phyloP scores from a whole-genome alignment of 2,888 invertebrate genomes.

The Leptopilina syphax region DNA sequence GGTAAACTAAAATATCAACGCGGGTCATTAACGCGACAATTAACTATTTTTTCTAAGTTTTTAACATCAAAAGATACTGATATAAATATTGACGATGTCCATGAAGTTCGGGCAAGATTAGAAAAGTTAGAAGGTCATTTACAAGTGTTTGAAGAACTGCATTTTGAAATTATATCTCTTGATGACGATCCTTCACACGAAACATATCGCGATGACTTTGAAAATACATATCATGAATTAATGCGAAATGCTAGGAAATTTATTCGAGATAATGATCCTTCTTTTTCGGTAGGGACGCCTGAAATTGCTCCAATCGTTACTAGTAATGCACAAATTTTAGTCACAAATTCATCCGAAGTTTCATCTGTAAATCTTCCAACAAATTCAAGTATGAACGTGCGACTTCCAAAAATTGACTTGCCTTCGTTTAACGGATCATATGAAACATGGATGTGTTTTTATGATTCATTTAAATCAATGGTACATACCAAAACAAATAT shows the following conservation, averaged over 20 bases:
- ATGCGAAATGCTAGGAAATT: neutral
- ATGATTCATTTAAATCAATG: conserved; percentile 14
- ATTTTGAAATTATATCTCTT: neutral
- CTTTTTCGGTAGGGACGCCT: neutral
- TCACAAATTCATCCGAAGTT: neutral
- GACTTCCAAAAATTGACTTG: conserved; percentile 4
- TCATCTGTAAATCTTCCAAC: neutral
- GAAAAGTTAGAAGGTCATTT: neutral
- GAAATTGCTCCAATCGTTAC: neutral
- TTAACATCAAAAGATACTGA: neutral
- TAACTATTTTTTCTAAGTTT: neutral
- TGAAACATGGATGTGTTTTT: conserved; percentile 11
- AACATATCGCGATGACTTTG: neutral
- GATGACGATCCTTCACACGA: neutral
- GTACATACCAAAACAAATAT: neutral
- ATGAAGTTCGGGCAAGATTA: neutral
- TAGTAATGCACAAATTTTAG: neutral
- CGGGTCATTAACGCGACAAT: neutral
- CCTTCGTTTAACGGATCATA: neutral
- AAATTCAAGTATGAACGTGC: neutral
- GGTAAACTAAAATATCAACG: neutral
- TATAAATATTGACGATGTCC: neutral
- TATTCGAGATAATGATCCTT: neutral
- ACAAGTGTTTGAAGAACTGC: neutral
- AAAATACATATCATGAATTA: neutral